phyloP scores from a whole-genome alignment of 2,797 vertebrate species.

The Cuniculus paca region DNA sequence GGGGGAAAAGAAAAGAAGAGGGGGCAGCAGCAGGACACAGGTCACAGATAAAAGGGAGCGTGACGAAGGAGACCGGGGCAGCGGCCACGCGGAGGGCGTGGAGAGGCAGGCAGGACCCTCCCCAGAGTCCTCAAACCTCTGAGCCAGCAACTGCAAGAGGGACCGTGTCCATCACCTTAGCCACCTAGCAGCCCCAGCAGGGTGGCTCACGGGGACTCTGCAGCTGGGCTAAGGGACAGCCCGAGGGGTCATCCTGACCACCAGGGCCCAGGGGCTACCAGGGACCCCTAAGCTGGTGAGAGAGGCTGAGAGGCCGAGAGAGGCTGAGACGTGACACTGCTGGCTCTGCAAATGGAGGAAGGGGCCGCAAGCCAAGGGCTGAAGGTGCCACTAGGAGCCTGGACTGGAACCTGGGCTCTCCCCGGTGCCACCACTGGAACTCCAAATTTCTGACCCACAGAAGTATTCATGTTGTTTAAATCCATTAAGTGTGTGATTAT shows the following conservation, averaged over 20 bases:
- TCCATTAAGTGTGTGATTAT: too few relatives aligned
- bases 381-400: not conserved
- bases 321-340: not conserved
- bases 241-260: too few relatives aligned
- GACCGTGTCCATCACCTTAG: not conserved
- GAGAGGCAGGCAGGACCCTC: not conserved
- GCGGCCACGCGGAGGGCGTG: not conserved
- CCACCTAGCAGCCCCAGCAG: too few relatives aligned
- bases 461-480: not conserved
- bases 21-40: not conserved
- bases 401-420: not conserved
- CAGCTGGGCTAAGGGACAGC: not conserved
- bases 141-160: too few relatives aligned
- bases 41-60: not conserved
- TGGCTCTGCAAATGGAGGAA: not conserved
- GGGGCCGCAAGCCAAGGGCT: not conserved
- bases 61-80: not conserved
- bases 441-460: not conserved
- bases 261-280: too few relatives aligned
- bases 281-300: accelerated
- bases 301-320: not conserved
- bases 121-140: not conserved
- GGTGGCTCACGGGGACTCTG: not conserved
- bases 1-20: too few relatives aligned
- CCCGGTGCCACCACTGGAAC: not conserved